A percentile compares a stretch with the other conserved stretches of the same genome.
Conservation (phyloP, 2,888 invertebrate species). For the Dione vanillae region DNA sequence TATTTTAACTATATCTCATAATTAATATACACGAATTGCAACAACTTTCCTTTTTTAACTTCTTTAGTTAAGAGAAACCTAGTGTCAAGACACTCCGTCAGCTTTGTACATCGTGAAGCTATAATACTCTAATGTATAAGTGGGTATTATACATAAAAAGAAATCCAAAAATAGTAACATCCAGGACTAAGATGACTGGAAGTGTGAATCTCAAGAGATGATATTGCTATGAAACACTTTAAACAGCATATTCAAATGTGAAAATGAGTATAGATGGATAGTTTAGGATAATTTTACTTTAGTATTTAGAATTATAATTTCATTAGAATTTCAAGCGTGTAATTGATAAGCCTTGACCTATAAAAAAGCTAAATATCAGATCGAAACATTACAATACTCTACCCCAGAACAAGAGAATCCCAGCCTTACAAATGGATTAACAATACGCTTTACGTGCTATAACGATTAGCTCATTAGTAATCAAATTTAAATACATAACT, state of each 20-base stretch:
- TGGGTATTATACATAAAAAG: slow-evolving; percentile 24
- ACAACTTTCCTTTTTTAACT: no score
- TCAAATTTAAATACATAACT: slow-evolving; percentile 47
- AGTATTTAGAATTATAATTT: not conserved
- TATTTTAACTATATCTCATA: not conserved
- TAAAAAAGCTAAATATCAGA: slow-evolving; percentile 24
- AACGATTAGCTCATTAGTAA: slow-evolving; percentile 48
- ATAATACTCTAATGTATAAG: slow-evolving; percentile 9
- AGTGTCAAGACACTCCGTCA: not conserved
- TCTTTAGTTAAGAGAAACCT: no score
- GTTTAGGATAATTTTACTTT: not conserved
- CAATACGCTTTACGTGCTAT: slow-evolving; percentile 47
- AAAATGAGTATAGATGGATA: not conserved
- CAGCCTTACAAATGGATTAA: slow-evolving; percentile 48
- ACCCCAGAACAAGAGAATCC: slow-evolving; percentile 49
- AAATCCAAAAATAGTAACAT: slow-evolving; percentile 34
- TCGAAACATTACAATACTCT: slow-evolving; percentile 43
- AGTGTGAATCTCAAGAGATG: slow-evolving; percentile 4
- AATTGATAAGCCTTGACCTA: slow-evolving; percentile 29
- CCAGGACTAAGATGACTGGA: slow-evolving; percentile 11
- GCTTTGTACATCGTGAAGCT: not conserved
- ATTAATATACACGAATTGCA: not conserved
- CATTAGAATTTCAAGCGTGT: slow-evolving; percentile 31
- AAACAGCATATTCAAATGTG: slow-evolving; percentile 4
- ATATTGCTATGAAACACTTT: not conserved